A percentile compares a stretch with the other conserved stretches of the same genome.
phyloP scores from a whole-genome alignment of 2,797 vertebrate species.

The Poecilia wingei region DNA sequence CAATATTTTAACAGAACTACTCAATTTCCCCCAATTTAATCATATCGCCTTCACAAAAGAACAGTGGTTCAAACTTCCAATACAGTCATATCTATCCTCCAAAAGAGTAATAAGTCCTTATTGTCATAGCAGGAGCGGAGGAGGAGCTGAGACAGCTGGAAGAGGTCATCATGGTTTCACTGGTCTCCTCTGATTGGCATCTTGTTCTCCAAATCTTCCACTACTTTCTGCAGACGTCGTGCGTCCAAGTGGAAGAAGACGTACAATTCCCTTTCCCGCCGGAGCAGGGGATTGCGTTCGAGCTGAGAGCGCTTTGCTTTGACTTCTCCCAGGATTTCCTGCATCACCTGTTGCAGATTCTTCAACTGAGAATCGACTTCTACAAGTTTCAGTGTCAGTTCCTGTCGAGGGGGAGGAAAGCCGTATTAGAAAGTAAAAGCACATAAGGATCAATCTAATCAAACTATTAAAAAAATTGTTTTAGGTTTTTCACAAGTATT shows the following conservation, averaged over 20 bases:
- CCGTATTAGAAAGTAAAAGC: background rate
- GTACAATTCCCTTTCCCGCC: constrained; percentile 89
- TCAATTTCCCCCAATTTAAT: background rate
- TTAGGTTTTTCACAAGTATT: background rate
- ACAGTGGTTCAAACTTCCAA: background rate
- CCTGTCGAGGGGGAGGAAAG: constrained; percentile 71
- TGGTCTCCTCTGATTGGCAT: constrained; percentile 40
- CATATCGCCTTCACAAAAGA: constrained; percentile 9
- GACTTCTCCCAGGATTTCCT: constrained; percentile 85
- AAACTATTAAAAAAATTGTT: background rate
- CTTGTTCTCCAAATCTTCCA: constrained; percentile 86
- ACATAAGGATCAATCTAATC: background rate
- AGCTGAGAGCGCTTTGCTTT: constrained; percentile 86
- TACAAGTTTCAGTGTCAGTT: constrained; percentile 81
- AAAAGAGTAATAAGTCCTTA: background rate
- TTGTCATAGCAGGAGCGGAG: background rate
- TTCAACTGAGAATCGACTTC: constrained; percentile 82
- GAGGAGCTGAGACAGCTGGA: background rate
- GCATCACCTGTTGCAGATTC: constrained; percentile 82
- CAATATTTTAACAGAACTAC: constrained; percentile 3
- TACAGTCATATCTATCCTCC: background rate
- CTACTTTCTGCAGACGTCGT: constrained; percentile 80
- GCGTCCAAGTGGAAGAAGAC: constrained; percentile 88
- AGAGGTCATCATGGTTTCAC: constrained; percentile 5
- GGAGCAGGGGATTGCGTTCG: constrained; percentile 79